Evolutionary conservation across 2,888 invertebrate species (phyloP).

Genomic region (Arrhopalites spinosus): DNA sequence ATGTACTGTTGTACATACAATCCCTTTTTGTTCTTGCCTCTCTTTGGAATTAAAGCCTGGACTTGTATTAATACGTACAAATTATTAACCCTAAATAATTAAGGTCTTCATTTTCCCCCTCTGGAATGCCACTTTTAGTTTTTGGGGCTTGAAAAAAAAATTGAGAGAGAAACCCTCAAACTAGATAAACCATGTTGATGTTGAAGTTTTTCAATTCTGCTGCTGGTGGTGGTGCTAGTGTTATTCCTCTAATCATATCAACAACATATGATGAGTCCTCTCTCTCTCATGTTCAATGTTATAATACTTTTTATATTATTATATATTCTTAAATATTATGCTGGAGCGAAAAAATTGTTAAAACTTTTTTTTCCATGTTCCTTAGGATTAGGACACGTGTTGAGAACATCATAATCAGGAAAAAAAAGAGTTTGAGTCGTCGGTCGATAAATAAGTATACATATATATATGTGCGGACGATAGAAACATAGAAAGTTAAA

Average conservation of each 20-base stretch:
- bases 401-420: slow-evolving; percentile 38
- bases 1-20: too few relatives aligned
- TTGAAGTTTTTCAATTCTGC: too few relatives aligned
- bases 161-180: slow-evolving; percentile 8
- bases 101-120: slow-evolving; percentile 30
- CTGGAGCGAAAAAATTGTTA: slow-evolving; percentile 23
- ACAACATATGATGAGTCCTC: too few relatives aligned
- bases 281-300: neutral
- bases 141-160: neutral
- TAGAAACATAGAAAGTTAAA: slow-evolving; percentile 14
- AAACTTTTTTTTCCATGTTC: slow-evolving; percentile 3
- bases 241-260: neutral
- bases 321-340: slow-evolving; percentile 1
- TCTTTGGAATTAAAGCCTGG: slow-evolving; percentile 8
- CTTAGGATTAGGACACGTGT: slow-evolving; percentile 33
- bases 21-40: too few relatives aligned
- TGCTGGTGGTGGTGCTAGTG: neutral
- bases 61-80: slow-evolving; percentile 32
- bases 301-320: too few relatives aligned
- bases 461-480: neutral
- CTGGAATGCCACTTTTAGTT: slow-evolving; percentile 27
- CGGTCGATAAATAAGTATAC: slow-evolving; percentile 35
- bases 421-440: slow-evolving; percentile 35
- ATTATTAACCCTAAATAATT: slow-evolving; percentile 30
- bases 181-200: slow-evolving; percentile 13